Evolutionary conservation across 2,888 invertebrate species (phyloP).

Genomic region (Byasa hedistus): DNA sequence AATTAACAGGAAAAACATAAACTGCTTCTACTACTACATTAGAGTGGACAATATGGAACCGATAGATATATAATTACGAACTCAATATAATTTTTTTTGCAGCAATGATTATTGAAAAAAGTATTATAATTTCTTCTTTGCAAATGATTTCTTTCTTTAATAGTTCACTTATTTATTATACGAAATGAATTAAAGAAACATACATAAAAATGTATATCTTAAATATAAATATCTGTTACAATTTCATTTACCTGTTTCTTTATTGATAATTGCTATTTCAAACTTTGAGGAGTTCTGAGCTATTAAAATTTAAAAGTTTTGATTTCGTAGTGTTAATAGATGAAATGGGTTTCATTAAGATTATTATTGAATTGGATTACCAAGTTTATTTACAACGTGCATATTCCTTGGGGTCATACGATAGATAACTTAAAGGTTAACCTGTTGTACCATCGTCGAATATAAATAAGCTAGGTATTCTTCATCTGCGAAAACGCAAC

Average conservation of each 20-base stretch:
- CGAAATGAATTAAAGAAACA: background rate
- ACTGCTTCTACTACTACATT: conserved; percentile 2
- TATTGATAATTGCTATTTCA: conserved; percentile 13
- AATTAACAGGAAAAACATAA: conserved; percentile 19
- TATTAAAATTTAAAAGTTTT: no score
- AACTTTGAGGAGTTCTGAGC: conserved; percentile 1
- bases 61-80: background rate
- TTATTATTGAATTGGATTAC: background rate
- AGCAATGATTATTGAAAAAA: background rate
- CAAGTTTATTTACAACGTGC: background rate
- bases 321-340: no score
- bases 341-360: no score
- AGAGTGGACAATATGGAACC: background rate
- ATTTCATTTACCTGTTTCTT: background rate
- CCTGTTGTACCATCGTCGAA: background rate
- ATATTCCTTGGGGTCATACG: background rate
- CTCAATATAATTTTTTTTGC: background rate
- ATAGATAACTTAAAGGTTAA: background rate
- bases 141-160: background rate
- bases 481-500: background rate
- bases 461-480: background rate
- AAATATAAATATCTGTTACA: background rate
- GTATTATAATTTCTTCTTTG: background rate
- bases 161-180: background rate
- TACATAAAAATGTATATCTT: background rate